A percentile compares a stretch with the other conserved stretches of the same genome.
Evolutionary conservation across 1,140 invertebrate species (phyloP).

Genomic region (Calliopsis andreniformis): DNA sequence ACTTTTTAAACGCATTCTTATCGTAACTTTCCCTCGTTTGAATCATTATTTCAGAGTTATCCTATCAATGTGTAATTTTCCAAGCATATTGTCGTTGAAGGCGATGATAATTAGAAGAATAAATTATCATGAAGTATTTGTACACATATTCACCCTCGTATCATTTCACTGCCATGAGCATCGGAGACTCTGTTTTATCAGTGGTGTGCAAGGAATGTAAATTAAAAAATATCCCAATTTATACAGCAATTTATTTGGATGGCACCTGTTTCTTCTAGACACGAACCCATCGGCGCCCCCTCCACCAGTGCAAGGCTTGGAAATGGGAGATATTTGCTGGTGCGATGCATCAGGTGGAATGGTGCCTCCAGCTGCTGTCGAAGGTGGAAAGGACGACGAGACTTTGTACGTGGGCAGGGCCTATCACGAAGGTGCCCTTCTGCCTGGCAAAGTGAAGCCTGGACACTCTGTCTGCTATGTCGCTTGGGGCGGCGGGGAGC

Average conservation of each 20-base stretch:
- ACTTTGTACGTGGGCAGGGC: slow-evolving; percentile 88
- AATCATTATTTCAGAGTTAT: background rate
- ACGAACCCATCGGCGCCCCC: slow-evolving; percentile 59
- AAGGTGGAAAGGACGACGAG: slow-evolving; percentile 88
- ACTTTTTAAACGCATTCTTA: background rate
- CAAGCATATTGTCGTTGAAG: too few species aligned
- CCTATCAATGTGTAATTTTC: background rate
- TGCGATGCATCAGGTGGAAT: slow-evolving; percentile 84
- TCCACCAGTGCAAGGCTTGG: slow-evolving; percentile 69
- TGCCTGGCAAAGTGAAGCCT: slow-evolving; percentile 90
- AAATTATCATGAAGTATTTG: background rate
- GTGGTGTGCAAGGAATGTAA: background rate
- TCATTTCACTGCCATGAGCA: background rate
- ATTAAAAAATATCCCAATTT: background rate
- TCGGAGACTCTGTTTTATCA: background rate
- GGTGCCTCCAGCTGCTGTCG: slow-evolving; percentile 87
- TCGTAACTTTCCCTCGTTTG: background rate
- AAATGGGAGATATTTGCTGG: slow-evolving; percentile 82
- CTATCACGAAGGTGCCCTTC: slow-evolving; percentile 87
- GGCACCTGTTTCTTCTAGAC: slow-evolving; percentile 45
- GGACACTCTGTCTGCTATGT: slow-evolving; percentile 89
- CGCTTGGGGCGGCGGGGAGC: slow-evolving; percentile 90
- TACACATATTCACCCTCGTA: background rate
- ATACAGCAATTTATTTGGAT: background rate
- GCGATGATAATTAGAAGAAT: too few species aligned